These are phyloP conservation scores for Pteropus rufus DNA, from an alignment of 2,797 vertebrate species.

Conservation along the genomic window DNA sequence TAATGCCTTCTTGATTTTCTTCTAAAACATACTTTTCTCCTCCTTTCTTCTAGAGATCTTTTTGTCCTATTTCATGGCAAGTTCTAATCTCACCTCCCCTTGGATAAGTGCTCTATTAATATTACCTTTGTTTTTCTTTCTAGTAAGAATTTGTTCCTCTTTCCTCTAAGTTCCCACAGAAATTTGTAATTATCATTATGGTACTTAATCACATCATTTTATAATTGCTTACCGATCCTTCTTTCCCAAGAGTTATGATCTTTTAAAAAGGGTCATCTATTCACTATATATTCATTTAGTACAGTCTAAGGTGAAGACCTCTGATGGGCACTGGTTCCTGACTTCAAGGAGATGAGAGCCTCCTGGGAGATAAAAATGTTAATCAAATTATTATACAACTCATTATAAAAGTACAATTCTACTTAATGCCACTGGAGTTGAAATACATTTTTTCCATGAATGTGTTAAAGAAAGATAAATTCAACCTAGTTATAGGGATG, in stretches of 20 bases:
- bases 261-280: background rate
- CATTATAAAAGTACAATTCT: background rate
- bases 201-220: background rate
- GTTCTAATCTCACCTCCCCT: background rate
- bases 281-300: background rate
- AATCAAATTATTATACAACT: background rate
- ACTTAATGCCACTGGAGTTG: background rate
- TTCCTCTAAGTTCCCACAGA: background rate
- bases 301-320: background rate
- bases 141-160: background rate
- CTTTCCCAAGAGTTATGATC: background rate
- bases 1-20: background rate
- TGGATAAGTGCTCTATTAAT: background rate
- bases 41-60: background rate
- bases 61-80: background rate
- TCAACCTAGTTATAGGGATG: background rate
- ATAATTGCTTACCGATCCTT: background rate
- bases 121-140: background rate
- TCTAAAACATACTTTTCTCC: background rate
- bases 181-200: background rate
- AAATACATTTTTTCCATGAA: background rate
- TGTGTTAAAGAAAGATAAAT: background rate
- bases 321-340: background rate
- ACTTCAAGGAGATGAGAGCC: background rate
- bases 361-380: background rate